Conservation (phyloP, 2,888 invertebrate genomes). For the Drosophila lacicola region DNA sequence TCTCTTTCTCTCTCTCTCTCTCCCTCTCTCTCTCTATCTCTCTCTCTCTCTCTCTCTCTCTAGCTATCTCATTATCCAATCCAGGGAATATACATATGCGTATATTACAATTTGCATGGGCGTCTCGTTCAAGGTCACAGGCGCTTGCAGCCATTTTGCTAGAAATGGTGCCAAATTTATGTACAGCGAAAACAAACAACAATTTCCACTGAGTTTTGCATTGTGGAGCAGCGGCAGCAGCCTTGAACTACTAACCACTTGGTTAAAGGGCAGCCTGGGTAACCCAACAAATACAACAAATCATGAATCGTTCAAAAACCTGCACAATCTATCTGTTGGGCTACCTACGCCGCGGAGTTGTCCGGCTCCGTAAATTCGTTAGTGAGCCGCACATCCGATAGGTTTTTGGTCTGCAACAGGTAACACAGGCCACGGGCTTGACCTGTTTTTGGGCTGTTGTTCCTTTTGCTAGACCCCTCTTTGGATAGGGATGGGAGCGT, state of each 20-base stretch:
- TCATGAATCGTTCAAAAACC: conserved; percentile 34
- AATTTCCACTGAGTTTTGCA: conserved; percentile 25
- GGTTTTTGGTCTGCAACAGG: conserved; percentile 38
- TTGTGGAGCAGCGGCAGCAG: conserved; percentile 15
- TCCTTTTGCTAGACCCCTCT: conserved; percentile 11
- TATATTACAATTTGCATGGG: conserved; percentile 4
- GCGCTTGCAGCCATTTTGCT: conserved; percentile 13
- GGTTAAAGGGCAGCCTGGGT: conserved; percentile 3
- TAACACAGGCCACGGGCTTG: conserved; percentile 31
- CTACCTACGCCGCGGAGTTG: conserved; percentile 48
- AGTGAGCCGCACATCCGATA: conserved; percentile 71
- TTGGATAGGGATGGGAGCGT: conserved; percentile 32
- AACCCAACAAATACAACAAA: conserved; percentile 1
- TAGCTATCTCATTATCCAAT: too few species aligned
- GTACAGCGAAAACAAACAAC: background rate
- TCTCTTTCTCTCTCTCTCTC: too few species aligned
- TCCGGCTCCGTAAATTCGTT: conserved; percentile 21
- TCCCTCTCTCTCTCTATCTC: background rate
- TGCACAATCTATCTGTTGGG: conserved; percentile 17
- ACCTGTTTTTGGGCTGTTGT: conserved; percentile 49
- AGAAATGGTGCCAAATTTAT: conserved; percentile 1
- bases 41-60: background rate
- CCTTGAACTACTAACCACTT: conserved; percentile 49
- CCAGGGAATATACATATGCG: background rate
- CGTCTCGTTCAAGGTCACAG: conserved; percentile 20